Percentiles rank a stretch among this genome's conserved stretches.
Conservation (phyloP, 2,113 vertebrate species). For the Saccopteryx leptura region DNA sequence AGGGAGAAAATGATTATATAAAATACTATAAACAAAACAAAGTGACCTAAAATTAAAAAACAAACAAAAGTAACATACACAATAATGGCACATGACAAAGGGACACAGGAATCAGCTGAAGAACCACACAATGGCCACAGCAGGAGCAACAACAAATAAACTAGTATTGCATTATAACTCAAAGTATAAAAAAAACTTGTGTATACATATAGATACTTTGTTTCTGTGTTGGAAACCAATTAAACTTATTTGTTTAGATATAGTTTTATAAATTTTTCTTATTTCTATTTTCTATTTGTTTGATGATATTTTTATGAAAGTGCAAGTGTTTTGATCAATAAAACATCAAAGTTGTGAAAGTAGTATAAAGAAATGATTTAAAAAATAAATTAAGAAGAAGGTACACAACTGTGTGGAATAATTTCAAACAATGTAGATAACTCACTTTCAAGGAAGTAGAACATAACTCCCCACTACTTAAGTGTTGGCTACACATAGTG, state of each 20-base stretch:
- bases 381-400: neutral
- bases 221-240: neutral
- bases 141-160: neutral
- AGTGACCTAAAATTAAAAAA: neutral
- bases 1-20: neutral
- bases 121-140: neutral
- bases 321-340: neutral
- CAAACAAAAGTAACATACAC: neutral
- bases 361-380: neutral
- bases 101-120: neutral
- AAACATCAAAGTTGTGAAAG: neutral
- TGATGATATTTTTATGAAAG: neutral
- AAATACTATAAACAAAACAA: neutral
- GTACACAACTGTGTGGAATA: neutral
- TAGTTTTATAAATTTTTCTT: neutral
- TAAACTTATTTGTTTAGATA: neutral
- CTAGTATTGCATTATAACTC: neutral
- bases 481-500: neutral
- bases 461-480: neutral
- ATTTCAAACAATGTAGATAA: neutral
- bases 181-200: neutral
- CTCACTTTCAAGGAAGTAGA: neutral
- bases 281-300: neutral
- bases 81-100: neutral
- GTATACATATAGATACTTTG: neutral